Conservation (phyloP, 1,140 invertebrate genomes). For the Teleopsis dalmanni region DNA sequence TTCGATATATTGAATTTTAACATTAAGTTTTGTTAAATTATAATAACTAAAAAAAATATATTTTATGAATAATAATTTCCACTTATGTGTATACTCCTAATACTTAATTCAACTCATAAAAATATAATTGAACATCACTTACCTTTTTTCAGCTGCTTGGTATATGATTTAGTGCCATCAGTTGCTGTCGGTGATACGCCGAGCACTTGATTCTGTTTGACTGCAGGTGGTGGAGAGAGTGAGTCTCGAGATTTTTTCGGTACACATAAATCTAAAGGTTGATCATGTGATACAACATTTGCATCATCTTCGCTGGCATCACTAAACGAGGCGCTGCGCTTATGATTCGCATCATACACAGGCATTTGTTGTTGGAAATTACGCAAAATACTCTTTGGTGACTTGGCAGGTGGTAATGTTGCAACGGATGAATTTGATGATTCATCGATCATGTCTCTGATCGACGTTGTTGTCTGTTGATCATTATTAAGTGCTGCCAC, state of each 20-base stretch:
- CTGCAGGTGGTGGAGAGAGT: constrained; percentile 11
- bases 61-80: too few relatives aligned
- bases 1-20: too few relatives aligned
- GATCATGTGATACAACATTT: constrained; percentile 21
- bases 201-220: constrained; percentile 10
- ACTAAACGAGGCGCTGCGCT: constrained; percentile 35
- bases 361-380: constrained; percentile 23
- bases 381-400: constrained; percentile 35
- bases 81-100: too few relatives aligned
- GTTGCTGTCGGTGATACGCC: not conserved
- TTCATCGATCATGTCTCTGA: constrained; percentile 14
- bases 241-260: constrained; percentile 36
- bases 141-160: constrained; percentile 6
- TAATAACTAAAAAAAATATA: too few relatives aligned
- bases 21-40: too few relatives aligned
- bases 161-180: not conserved
- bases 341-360: constrained; percentile 21
- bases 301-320: constrained; percentile 39
- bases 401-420: constrained; percentile 18
- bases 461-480: not conserved
- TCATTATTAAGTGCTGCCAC: not conserved
- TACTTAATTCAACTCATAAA: too few relatives aligned
- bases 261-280: constrained; percentile 41
- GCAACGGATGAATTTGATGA: constrained; percentile 9
- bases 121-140: too few relatives aligned